Evolutionary conservation across 1,140 invertebrate species (phyloP), one percentile per base, ranked within the genome.

Genomic region (Prorops nasuta): DNA sequence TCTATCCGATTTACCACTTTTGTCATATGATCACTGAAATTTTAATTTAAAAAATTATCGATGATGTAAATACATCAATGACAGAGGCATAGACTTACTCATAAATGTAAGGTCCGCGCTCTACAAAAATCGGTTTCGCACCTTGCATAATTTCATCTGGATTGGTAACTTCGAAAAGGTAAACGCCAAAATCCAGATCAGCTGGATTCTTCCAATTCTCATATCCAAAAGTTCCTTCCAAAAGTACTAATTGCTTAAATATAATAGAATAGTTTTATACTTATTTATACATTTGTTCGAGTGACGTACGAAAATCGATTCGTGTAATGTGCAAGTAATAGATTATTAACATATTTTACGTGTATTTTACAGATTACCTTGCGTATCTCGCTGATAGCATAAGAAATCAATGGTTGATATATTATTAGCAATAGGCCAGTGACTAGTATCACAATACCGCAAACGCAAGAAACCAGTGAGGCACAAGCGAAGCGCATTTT

Each of bases 21-120:
- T n/a, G 55, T 38, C 0, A 44, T 1, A 10, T 44, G 2, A 22
- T 54, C 42, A 14, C 65, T 67, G 35, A 40, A 51, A n/a, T n/a
- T n/a, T n/a, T n/a, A n/a, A n/a, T n/a, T 28, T 28, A 10, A 28
- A 28, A 28, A 28, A 28, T 28, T 28, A 6, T 28, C 24, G 10
- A 10, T 28, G 24, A 28, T 4, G 4, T 4, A 28, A 28, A 28
- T 28, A 10, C 24, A 28, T n/a, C n/a, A n/a, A n/a, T n/a, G 24
- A 6, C 24, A 10, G 24, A 28, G 24, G 10, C 24, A 28, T 6
- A 10, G 12, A 21, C 45, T 55, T 53, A 67, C 65, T 60, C 34
- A 17, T 66, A 67, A 34, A 52, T 44, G 9, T 60, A 58, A 10
- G 65, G 65, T 10, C 65, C 65, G 34, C 31, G 36, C 46, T 67